phyloP scores from a whole-genome alignment of 2,797 vertebrate genomes.

The Gymnothorax reevesii region DNA sequence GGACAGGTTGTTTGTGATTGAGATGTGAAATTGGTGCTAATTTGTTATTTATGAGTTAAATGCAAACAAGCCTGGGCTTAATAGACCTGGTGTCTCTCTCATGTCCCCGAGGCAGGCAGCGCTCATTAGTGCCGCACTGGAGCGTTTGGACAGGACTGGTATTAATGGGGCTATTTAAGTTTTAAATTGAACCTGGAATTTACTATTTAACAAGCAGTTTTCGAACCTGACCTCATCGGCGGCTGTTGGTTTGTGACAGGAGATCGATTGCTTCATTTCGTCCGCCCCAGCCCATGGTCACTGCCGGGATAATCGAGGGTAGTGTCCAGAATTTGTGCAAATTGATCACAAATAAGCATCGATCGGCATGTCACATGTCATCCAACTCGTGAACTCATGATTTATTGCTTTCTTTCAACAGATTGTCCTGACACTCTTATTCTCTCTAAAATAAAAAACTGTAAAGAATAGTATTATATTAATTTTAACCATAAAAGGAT shows the following conservation, averaged over 20 bases:
- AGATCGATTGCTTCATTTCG: background rate
- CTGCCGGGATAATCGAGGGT: background rate
- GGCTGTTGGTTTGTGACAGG: background rate
- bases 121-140: background rate
- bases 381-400: background rate
- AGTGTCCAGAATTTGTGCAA: conserved; percentile 1
- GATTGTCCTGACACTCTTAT: background rate
- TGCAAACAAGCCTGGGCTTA: background rate
- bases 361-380: conserved; percentile 4
- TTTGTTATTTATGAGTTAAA: conserved; percentile 31
- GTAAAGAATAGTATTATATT: background rate
- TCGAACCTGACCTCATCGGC: background rate
- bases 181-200: conserved; percentile 21
- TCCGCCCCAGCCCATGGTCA: too few relatives aligned
- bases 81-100: conserved; percentile 5
- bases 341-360: conserved; percentile 17
- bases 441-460: too few relatives aligned
- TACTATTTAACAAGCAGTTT: conserved; percentile 19
- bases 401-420: too few relatives aligned
- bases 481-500: background rate
- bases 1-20: conserved; percentile 16
- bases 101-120: background rate
- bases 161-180: conserved; percentile 21
- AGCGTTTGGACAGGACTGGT: too few relatives aligned
- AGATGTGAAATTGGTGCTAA: conserved; percentile 23